Conservation (phyloP, 2,888 invertebrate species). For the Azorinus chamasolen region DNA sequence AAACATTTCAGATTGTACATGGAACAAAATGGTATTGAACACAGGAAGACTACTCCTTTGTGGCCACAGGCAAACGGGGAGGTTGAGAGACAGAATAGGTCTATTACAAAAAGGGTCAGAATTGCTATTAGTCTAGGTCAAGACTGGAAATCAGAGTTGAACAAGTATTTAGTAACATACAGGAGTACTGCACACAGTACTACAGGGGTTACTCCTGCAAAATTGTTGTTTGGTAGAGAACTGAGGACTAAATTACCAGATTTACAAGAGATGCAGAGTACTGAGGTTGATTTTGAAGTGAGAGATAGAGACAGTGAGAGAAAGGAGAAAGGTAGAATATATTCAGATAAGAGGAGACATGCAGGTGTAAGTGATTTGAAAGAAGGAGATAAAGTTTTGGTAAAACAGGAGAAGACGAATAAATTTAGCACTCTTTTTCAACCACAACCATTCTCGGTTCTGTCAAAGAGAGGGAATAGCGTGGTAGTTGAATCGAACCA, state of each 20-base stretch:
- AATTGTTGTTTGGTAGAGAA: slow-evolving; percentile 49
- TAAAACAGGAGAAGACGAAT: slow-evolving; percentile 27
- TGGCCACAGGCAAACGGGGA: no score
- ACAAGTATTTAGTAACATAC: slow-evolving; percentile 53
- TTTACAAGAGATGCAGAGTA: background rate
- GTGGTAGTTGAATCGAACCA: slow-evolving; percentile 9
- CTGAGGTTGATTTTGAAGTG: slow-evolving; percentile 21
- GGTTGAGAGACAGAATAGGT: slow-evolving; percentile 61
- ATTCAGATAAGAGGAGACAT: slow-evolving; percentile 26
- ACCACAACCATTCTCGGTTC: slow-evolving; percentile 17
- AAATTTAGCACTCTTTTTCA: slow-evolving; percentile 37
- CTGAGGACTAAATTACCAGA: slow-evolving; percentile 55
- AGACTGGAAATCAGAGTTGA: slow-evolving; percentile 47
- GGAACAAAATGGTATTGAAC: slow-evolving; percentile 45
- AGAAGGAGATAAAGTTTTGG: slow-evolving; percentile 35
- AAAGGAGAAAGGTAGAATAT: slow-evolving; percentile 27
- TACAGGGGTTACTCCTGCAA: slow-evolving; percentile 51
- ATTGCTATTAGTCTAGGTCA: slow-evolving; percentile 49
- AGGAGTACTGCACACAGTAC: slow-evolving; percentile 57
- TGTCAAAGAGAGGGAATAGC: slow-evolving; percentile 23
- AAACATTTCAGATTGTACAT: slow-evolving; percentile 48
- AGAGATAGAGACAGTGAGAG: slow-evolving; percentile 23
- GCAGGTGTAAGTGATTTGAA: slow-evolving; percentile 21
- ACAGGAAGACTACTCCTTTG: slow-evolving; percentile 43
- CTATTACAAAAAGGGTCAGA: slow-evolving; percentile 58